Conservation (phyloP, 2,113 vertebrate genomes). For the Mola mola region DNA sequence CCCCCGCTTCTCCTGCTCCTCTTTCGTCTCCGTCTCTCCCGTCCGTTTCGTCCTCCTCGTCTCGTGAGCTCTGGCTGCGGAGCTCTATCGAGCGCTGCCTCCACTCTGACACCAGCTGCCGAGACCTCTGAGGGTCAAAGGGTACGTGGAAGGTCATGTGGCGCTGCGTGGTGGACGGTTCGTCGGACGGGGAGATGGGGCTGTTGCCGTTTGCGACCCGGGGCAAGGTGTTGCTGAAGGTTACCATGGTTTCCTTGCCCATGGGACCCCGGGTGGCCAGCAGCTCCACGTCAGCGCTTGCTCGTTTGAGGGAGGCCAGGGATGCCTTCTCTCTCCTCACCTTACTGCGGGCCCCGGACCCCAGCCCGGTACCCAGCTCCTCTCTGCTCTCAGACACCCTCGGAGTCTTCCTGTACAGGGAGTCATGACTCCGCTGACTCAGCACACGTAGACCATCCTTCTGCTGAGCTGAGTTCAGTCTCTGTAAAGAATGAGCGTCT, state of each 20-base stretch:
- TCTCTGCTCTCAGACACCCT: constrained; percentile 91
- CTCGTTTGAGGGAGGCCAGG: constrained; percentile 91
- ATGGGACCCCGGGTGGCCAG: constrained; percentile 94
- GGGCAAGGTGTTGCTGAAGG: constrained; percentile 97
- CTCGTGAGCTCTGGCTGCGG: constrained; percentile 83
- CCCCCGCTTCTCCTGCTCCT: constrained; percentile 72
- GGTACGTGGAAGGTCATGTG: constrained; percentile 96
- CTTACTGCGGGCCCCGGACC: constrained; percentile 77
- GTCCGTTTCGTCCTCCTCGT: constrained; percentile 69
- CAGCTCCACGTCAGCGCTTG: constrained; percentile 94
- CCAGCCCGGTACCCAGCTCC: constrained; percentile 86
- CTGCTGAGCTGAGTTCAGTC: constrained; percentile 41
- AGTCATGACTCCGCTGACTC: constrained; percentile 91
- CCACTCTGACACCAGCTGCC: constrained; percentile 94
- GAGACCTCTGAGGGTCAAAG: constrained; percentile 89
- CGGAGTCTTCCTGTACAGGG: constrained; percentile 93
- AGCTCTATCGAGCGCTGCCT: constrained; percentile 93
- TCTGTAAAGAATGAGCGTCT: constrained; percentile 33
- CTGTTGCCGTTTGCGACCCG: constrained; percentile 83
- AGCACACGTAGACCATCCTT: constrained; percentile 89
- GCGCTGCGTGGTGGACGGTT: constrained; percentile 79
- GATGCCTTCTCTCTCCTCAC: constrained; percentile 90
- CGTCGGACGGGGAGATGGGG: constrained; percentile 83
- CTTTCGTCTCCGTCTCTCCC: constrained; percentile 67
- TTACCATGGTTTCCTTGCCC: constrained; percentile 98